Evolutionary conservation across 2,797 vertebrate species (phyloP), one percentile per base, ranked within the genome.

Genomic region (Smutsia gigantea): DNA sequence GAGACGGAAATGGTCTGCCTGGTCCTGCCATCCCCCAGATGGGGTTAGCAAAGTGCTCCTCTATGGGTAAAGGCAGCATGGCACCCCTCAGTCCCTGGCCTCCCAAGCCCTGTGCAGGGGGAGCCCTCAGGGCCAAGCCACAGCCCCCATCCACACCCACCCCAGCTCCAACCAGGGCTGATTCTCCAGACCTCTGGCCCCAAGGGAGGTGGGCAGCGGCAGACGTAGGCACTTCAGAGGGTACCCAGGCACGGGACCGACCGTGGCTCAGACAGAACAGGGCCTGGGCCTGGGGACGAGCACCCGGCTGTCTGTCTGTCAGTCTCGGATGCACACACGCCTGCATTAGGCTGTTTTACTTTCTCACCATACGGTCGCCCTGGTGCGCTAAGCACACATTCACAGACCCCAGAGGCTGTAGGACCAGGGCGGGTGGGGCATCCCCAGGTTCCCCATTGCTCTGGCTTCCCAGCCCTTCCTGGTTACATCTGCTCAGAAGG

Each of bases 381-480:
- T 17, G 29, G 34, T 42, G 29, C 2, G 13, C 69, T 25, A 11
- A 18, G 23, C 0, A 46, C 0, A 3, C 31, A 4, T 6, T 17
- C 49, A 5, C 49, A 25, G 25, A 8, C 5, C 14, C 42, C 21
- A 31, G 61, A 34, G 14, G 39, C 87, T 59, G 66, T 2, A 19
- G 61, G 61, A 7, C 46, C 49, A 9, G 9, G 2, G 0, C 0
- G 3, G 49, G 11, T 6, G 46, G 46, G 46, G 46, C 11, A 46
- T 14, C 18, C 51, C 29, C 0, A 1, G 14, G 31, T 2, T n/a
- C 55, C 8, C 12, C 4, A 4, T 17, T 5, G 29, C 7, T 4
- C 53, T 82, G 77, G 4, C 7, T 14, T 34, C 31, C 51, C 18
- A 6, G 71, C 46, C 0, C 3, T 2, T 7, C 3, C 3, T 31